Evolutionary conservation across 2,113 vertebrate genomes (phyloP), one percentile per base, ranked within the genome.

Genomic region (Rutilus rutilus): DNA sequence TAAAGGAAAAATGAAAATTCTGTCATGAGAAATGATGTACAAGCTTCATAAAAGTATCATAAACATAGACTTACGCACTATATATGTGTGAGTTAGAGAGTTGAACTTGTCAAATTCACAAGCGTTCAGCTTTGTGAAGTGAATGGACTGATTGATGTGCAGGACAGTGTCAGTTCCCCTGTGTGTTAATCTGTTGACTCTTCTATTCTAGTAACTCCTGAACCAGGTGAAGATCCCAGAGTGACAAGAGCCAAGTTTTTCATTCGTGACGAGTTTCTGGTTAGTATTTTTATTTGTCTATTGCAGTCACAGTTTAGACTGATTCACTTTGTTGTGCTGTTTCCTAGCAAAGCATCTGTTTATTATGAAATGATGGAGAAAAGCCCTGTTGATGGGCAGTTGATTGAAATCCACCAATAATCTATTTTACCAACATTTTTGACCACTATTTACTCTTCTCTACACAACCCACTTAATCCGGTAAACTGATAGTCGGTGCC

Each of bases 161-260:
- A n/a, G 8, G 67, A 21, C 71, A 25, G 14, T 74, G n/a, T n/a
- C n/a, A n/a, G n/a, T n/a, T n/a, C n/a, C n/a, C n/a, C n/a, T n/a
- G 12, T 15, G 8, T 15, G n/a, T 2, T 47, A 39, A 19, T 45
- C 11, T 17, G 59, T 4, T 1, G 23, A 19, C 3, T 60, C 86
- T 90, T 88, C 0, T 87, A 0, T 88, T 87, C 87, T 88, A 99
- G 98, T 97, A 92, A 97, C 94, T 92, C 97, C 98, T 82, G 98
- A 99, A 91, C 96, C 97, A 6, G 98, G 97, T 89, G 98, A 99
- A 92, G 97, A 99, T 91, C 97, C 98, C 60, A 97, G 96, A 96
- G 98, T 99, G 84, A 99, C 98, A 19, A 97, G 98, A 95, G 98
- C 98, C 78, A 99, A 99, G 93, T 99, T 98, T 95, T 99, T 99